These are phyloP conservation scores for Berghia stephanieae DNA, from an alignment of 1,140 invertebrate species.

Conservation along the genomic window DNA sequence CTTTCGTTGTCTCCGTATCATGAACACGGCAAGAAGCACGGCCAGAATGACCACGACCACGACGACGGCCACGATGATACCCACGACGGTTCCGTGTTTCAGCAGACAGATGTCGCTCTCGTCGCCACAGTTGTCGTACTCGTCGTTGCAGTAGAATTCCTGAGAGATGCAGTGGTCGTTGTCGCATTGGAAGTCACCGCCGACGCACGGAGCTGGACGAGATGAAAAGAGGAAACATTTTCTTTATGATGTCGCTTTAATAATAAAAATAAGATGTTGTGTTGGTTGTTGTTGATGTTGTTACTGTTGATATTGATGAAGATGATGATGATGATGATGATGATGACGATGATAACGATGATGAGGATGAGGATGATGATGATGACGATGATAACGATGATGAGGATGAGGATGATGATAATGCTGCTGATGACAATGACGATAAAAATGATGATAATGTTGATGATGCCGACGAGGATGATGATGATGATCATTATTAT, in stretches of 20 bases:
- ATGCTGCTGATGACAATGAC: no score
- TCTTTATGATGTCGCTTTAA: neutral
- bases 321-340: neutral
- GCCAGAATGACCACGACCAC: slow-evolving; percentile 31
- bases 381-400: no score
- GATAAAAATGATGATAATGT: no score
- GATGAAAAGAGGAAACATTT: neutral
- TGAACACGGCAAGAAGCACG: slow-evolving; percentile 20
- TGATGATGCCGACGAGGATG: no score
- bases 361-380: no score
- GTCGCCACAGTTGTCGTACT: slow-evolving; percentile 45
- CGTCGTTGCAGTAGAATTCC: slow-evolving; percentile 38
- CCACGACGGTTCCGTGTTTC: slow-evolving; percentile 18
- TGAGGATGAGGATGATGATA: no score
- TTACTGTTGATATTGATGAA: no score
- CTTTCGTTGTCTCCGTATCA: slow-evolving; percentile 20
- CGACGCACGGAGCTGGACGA: slow-evolving; percentile 31
- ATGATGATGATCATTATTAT: no score
- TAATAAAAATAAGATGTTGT: neutral
- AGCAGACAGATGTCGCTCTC: slow-evolving; percentile 38
- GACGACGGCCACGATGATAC: slow-evolving; percentile 30
- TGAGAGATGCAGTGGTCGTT: slow-evolving; percentile 40
- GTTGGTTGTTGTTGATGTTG: neutral
- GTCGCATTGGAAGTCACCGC: slow-evolving; percentile 33
- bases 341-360: neutral